Base-by-base conservation (phyloP, 2,113 vertebrate species). In the Proterorhinus semilunaris region DNA sequence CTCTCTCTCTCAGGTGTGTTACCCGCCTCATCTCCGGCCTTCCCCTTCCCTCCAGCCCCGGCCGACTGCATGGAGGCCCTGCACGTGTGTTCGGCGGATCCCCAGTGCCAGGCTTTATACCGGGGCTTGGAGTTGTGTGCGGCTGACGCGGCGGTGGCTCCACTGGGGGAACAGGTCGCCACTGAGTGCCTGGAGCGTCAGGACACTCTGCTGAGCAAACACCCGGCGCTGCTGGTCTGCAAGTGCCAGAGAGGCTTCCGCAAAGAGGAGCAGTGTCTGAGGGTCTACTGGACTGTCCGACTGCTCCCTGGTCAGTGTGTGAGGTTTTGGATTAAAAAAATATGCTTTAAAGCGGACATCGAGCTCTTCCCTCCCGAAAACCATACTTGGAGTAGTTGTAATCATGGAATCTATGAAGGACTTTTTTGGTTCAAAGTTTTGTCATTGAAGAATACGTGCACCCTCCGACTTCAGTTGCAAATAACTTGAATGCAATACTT, bases 271-370 rank as follows among this genome's bases (percentile, higher is more conserved):
- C 88, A 85, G 62, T 99, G 98, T 78, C 90, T 99, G 65, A 88
- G 85, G 0, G 75, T 98, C 63, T 99, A 95, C 86, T 98, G 96
- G 96, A 95, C 93, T 0, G 62, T 98, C 43, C 94, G 95, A 17
- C 69, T 94, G 70, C 87, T 93, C 71, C 91, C 94, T 71, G 95
- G 96, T 98, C 82, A 79, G 88, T 78, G 27, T 36, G 27, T 36
- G 27, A 36, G 27, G 27, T 36, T 36, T 36, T 36, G 27, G 27
- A 36, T 36, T 4, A 36, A 36, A 36, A 36, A 36, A 21, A 21
- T n/a, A n/a, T 21, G 21, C 21, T 21, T 21, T 21, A 21, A 21
- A 21, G 21, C 21, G 21, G 21, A 21, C 21, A 21, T 21, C 21
- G 21, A 21, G 27, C 27, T 36, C 27, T 36, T 36, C 27, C 27